Evolutionary conservation across 2,797 vertebrate species (phyloP).

Genomic region (Apodemus agrarius): DNA sequence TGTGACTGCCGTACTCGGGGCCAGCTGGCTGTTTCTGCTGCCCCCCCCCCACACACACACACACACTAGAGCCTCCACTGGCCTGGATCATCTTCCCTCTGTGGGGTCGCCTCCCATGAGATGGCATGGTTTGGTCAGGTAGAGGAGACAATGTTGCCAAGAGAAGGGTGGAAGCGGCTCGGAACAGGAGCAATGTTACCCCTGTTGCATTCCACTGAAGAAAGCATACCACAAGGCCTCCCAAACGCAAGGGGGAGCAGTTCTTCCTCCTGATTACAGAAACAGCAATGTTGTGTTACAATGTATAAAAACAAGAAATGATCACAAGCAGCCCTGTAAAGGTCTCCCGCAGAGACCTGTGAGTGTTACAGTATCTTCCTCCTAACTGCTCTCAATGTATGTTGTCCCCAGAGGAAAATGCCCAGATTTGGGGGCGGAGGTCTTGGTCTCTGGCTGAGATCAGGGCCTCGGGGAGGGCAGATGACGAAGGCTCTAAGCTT

Average conservation of each 20-base stretch:
- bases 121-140: background rate
- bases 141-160: background rate
- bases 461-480: background rate
- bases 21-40: background rate
- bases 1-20: background rate
- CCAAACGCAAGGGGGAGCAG: background rate
- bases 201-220: background rate
- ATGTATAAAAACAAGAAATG: no score
- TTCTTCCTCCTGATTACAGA: background rate
- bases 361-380: background rate
- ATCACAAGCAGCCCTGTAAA: background rate
- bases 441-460: background rate
- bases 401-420: background rate
- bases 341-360: accelerated
- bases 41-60: background rate
- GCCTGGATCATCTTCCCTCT: background rate
- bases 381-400: background rate
- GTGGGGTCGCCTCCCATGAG: background rate
- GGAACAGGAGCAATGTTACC: background rate
- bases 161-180: background rate
- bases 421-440: background rate
- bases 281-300: background rate
- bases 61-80: accelerated
- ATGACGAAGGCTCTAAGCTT: background rate
- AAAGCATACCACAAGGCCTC: background rate